Evolutionary conservation across 2,797 vertebrate genomes (phyloP), one percentile per base, ranked within the genome.

Genomic region (Nothura maculosa): DNA sequence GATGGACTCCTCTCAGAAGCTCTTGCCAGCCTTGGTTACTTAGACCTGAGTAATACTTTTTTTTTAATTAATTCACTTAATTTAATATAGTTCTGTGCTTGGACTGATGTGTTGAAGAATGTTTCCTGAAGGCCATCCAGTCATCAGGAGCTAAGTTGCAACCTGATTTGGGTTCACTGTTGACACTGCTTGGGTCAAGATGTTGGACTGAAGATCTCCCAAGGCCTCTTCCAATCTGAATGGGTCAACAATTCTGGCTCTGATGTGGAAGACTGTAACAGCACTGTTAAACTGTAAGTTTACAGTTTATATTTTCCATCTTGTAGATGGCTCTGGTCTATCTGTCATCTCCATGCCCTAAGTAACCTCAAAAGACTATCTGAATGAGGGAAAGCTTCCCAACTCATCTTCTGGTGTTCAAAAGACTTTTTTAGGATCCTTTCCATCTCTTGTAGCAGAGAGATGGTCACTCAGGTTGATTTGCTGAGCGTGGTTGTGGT

Each of bases 361-460:
- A 45, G 4, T 36, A 83, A 60, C 69, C 32, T 69, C 28, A 62
- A 0, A 4, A 36, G 60, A 30, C 30, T 66, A 68, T 14, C 38
- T 78, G 6, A 1, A 3, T 81, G 69, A 89, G 70, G 50, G 52
- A 57, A 78, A 43, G 82, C n/a, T 77, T 72, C 50, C 38, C 63
- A 75, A 2, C 63, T 76, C 10, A 38, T 74, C 58, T 62, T 77
- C 54, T 68, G 52, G n/a, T 24, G 16, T 61, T 81, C 24, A 38
- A 40, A 50, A 63, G 34, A 43, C 9, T 10, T 61, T 61, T 76
- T 47, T 1, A 36, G 58, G 54, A 12, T 64, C 30, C 72, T 83
- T 76, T 73, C n/a, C 54, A 92, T 84, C 32, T 69, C 36, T 85
- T 85, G 42, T 81, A 61, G 52, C 57, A 63, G 34, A 76, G 67